Conservation (phyloP, 2,113 vertebrate genomes). For the Tapirus terrestris region DNA sequence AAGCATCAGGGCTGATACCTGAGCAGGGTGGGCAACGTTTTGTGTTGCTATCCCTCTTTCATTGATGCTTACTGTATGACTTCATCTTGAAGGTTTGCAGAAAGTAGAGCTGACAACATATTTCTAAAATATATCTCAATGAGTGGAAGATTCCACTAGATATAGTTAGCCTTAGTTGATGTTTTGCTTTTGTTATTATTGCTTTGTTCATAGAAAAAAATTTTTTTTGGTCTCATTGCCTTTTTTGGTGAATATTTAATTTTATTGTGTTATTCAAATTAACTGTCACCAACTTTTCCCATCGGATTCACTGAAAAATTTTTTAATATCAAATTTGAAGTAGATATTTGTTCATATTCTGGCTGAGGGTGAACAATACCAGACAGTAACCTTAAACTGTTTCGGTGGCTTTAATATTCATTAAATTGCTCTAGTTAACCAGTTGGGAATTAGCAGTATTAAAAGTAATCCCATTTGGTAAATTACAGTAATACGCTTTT, state of each 20-base stretch:
- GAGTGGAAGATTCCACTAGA: not conserved
- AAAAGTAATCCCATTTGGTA: slow-evolving; percentile 48
- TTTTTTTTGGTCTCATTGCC: not conserved
- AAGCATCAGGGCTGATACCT: not conserved
- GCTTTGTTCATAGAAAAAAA: not conserved
- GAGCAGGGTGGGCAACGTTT: not conserved
- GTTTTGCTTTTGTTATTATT: slow-evolving; percentile 32
- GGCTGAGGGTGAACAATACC: slow-evolving; percentile 17
- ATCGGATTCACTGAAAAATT: not conserved
- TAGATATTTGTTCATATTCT: not conserved
- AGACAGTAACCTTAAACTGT: slow-evolving; percentile 61
- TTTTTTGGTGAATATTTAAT: slow-evolving; percentile 3
- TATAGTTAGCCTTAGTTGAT: not conserved
- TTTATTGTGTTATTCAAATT: not conserved
- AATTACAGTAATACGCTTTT: slow-evolving; percentile 59
- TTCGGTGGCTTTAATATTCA: slow-evolving; percentile 65
- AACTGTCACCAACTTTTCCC: not conserved
- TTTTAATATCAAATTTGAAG: slow-evolving; percentile 43
- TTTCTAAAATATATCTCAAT: not conserved
- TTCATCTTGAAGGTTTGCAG: not conserved
- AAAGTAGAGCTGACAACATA: not conserved
- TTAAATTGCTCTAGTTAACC: slow-evolving; percentile 63
- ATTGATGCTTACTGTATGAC: not conserved
- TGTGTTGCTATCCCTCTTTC: not conserved
- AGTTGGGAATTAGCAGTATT: slow-evolving; percentile 55